These are phyloP conservation scores for Cynaeus angustus DNA, from an alignment of 2,888 invertebrate genomes.

Conservation along the genomic window DNA sequence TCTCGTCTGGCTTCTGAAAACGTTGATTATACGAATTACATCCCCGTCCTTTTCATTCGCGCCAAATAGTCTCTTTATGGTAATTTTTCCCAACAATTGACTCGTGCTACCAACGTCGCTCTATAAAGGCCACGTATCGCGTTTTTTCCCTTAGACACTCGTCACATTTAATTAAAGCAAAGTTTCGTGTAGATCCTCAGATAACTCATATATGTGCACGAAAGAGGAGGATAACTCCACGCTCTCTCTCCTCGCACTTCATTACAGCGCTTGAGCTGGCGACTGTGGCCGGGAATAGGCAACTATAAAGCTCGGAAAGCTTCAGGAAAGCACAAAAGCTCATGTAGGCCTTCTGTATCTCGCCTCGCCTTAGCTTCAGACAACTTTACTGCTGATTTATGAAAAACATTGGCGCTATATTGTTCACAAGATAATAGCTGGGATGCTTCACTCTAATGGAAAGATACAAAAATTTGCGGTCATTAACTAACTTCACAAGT, in stretches of 20 bases:
- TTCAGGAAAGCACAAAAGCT: conserved; percentile 67
- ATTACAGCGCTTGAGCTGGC: conserved; percentile 63
- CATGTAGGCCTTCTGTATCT: conserved; percentile 63
- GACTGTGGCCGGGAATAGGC: conserved; percentile 63
- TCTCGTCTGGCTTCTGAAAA: conserved; percentile 49
- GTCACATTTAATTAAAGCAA: conserved; percentile 52
- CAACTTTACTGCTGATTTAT: conserved; percentile 67
- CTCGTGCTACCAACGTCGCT: conserved; percentile 5
- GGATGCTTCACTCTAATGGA: conserved; percentile 52
- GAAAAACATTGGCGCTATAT: conserved; percentile 62
- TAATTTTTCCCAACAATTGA: conserved; percentile 29
- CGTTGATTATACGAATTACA: conserved; percentile 57
- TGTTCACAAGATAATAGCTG: conserved; percentile 56
- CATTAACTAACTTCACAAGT: conserved; percentile 11
- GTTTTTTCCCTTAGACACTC: conserved; percentile 32
- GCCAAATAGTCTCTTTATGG: conserved; percentile 36
- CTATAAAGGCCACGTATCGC: conserved; percentile 17
- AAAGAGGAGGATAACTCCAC: conserved; percentile 55
- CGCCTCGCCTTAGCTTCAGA: conserved; percentile 63
- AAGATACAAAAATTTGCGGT: conserved; percentile 37
- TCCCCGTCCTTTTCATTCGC: conserved; percentile 32
- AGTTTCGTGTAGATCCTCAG: conserved; percentile 44
- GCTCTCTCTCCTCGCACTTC: conserved; percentile 60
- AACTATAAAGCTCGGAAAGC: conserved; percentile 65
- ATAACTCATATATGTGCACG: conserved; percentile 54